A percentile compares a stretch with the other conserved stretches of the same genome.
These are phyloP conservation scores for Siniperca undulata DNA, from an alignment of 2,797 vertebrate genomes.

Conservation along the genomic window DNA sequence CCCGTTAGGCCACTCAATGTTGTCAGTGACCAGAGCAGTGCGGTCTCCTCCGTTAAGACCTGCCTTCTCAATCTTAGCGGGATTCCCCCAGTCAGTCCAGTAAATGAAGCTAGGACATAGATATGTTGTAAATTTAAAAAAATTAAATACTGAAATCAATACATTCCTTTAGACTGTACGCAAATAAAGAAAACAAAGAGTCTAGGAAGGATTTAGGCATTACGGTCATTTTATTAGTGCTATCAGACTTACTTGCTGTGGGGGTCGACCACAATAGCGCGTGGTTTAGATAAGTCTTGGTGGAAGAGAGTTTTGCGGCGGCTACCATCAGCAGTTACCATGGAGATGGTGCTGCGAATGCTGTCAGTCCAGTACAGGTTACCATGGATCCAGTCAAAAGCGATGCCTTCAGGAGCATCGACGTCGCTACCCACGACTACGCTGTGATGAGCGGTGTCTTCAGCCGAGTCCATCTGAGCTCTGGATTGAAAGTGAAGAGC, in stretches of 20 bases:
- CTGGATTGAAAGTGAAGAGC: conserved; percentile 73
- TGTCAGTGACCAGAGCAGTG: conserved; percentile 86
- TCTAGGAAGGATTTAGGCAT: background rate
- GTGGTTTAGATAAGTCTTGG: conserved; percentile 85
- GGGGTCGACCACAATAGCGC: conserved; percentile 92
- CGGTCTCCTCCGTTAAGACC: conserved; percentile 91
- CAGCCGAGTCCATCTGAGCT: conserved; percentile 82
- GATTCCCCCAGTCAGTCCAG: conserved; percentile 95
- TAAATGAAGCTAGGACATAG: conserved; percentile 88
- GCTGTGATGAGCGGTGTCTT: conserved; percentile 79
- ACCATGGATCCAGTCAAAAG: conserved; percentile 92
- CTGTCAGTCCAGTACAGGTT: conserved; percentile 96
- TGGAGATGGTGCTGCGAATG: conserved; percentile 86
- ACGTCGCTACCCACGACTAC: conserved; percentile 81
- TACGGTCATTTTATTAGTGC: too few relatives aligned
- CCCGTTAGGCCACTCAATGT: conserved; percentile 93
- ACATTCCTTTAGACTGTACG: background rate
- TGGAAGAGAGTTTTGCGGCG: conserved; percentile 88
- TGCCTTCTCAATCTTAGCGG: conserved; percentile 90
- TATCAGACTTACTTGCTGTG: conserved; percentile 85
- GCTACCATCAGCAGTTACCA: conserved; percentile 85
- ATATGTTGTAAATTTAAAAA: background rate
- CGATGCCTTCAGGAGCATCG: conserved; percentile 89
- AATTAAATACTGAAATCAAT: background rate
- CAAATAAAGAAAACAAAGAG: background rate